Percentiles rank a stretch among this genome's conserved stretches.
These are phyloP conservation scores for Perognathus longimembris DNA, from an alignment of 2,113 vertebrate genomes.

Conservation along the genomic window DNA sequence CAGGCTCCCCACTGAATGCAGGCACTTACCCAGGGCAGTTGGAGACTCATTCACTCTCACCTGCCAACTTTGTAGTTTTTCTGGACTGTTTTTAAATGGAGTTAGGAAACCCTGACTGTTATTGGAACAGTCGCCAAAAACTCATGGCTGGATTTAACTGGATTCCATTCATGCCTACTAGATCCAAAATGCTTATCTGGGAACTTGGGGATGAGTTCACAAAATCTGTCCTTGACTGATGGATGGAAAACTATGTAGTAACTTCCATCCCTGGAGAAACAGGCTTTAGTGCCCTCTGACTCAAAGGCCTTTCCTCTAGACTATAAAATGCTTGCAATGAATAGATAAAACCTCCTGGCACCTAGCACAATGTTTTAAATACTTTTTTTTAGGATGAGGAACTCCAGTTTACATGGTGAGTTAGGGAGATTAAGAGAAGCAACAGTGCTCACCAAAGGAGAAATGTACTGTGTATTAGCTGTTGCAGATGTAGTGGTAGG, in stretches of 20 bases:
- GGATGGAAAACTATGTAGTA: not conserved
- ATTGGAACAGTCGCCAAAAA: conserved; percentile 30
- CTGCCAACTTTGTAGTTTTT: conserved; percentile 34
- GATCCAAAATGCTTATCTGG: not conserved
- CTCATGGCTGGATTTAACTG: not conserved
- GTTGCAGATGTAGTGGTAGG: rapidly evolving
- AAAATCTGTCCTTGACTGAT: not conserved
- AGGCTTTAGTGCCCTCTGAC: not conserved
- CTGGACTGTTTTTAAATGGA: conserved; percentile 54
- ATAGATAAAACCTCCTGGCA: not conserved
- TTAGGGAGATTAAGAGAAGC: not conserved
- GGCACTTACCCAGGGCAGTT: conserved; percentile 15
- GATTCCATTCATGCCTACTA: not conserved
- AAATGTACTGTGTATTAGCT: not conserved
- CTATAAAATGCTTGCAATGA: not conserved
- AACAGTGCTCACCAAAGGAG: not conserved
- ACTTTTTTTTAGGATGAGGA: not conserved
- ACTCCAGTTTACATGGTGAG: not conserved
- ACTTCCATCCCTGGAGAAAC: not conserved
- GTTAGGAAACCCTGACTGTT: conserved; percentile 19
- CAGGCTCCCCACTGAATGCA: conserved; percentile 13
- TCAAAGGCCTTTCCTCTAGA: not conserved
- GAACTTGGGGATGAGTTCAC: not conserved
- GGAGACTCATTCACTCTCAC: not conserved
- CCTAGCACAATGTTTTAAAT: not conserved